Conservation (phyloP, 1,140 invertebrate species). For the Physella acuta region DNA sequence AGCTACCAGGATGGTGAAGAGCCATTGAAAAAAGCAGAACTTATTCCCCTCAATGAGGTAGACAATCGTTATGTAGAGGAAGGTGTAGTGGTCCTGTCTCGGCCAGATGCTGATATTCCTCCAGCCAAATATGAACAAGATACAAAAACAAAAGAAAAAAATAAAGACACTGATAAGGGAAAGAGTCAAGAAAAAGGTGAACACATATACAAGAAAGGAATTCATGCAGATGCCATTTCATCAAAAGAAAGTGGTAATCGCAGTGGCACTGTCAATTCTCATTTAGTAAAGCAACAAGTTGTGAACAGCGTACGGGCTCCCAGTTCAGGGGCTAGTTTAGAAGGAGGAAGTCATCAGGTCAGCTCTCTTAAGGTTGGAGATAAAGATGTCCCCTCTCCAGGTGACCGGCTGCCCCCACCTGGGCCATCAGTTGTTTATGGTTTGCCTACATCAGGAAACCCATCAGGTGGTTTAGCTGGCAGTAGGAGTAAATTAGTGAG, state of each 20-base stretch:
- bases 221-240: constrained; percentile 6
- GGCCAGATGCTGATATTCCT: constrained; percentile 38
- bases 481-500: constrained; percentile 6
- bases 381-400: constrained; percentile 17
- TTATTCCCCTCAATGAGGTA: constrained; percentile 40
- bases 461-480: neutral
- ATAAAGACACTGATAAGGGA: constrained; percentile 23
- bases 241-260: constrained; percentile 10
- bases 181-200: constrained; percentile 17
- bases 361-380: constrained; percentile 5
- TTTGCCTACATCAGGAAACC: neutral
- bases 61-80: constrained; percentile 52
- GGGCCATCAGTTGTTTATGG: constrained; percentile 22
- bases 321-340: neutral
- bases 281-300: constrained; percentile 12
- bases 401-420: constrained; percentile 23
- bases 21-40: constrained; percentile 39
- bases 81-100: constrained; percentile 35
- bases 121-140: constrained; percentile 48
- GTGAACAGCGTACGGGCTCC: neutral
- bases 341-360: neutral
- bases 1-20: constrained; percentile 49
- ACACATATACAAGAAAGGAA: constrained; percentile 11
- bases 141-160: constrained; percentile 35
- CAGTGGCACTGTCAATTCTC: constrained; percentile 5